Evolutionary conservation across 2,888 invertebrate species (phyloP).

Genomic region (Brachynemurus nebulosus): DNA sequence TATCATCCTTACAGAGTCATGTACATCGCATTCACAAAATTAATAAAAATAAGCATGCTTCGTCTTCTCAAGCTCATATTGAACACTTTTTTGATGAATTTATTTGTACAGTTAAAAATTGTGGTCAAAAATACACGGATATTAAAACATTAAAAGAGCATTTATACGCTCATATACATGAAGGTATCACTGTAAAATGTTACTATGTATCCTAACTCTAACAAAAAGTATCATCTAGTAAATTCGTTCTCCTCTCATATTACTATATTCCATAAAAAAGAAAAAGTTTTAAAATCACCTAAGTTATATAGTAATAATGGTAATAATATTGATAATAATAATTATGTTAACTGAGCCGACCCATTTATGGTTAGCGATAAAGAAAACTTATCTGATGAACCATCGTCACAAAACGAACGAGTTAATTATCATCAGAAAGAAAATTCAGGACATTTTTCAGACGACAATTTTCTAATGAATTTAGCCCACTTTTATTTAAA

Average conservation of each 20-base stretch:
- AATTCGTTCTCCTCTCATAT: constrained; percentile 15
- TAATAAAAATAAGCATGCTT: not conserved
- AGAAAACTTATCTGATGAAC: not conserved
- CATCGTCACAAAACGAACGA: not conserved
- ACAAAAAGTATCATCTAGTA: constrained; percentile 11
- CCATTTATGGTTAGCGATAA: not conserved
- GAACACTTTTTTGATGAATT: not conserved
- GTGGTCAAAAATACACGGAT: constrained; percentile 8
- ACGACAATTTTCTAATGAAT: too few species aligned
- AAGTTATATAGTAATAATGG: not conserved
- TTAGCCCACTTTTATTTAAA: constrained; percentile 14
- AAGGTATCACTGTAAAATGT: constrained; percentile 9
- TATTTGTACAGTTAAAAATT: constrained; percentile 5
- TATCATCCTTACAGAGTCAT: constrained; percentile 8
- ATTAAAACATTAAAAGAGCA: constrained; percentile 10
- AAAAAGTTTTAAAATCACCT: constrained; percentile 2
- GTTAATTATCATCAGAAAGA: not conserved
- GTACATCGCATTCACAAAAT: constrained; percentile 7
- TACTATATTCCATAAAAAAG: constrained; percentile 12
- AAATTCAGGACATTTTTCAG: not conserved
- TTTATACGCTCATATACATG: constrained; percentile 13
- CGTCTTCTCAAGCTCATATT: not conserved
- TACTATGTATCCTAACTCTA: too few species aligned
- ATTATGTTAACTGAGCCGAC: not conserved
- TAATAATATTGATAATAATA: too few species aligned